Conservation (phyloP, 2,888 invertebrate species). For the Tinea trinotella region DNA sequence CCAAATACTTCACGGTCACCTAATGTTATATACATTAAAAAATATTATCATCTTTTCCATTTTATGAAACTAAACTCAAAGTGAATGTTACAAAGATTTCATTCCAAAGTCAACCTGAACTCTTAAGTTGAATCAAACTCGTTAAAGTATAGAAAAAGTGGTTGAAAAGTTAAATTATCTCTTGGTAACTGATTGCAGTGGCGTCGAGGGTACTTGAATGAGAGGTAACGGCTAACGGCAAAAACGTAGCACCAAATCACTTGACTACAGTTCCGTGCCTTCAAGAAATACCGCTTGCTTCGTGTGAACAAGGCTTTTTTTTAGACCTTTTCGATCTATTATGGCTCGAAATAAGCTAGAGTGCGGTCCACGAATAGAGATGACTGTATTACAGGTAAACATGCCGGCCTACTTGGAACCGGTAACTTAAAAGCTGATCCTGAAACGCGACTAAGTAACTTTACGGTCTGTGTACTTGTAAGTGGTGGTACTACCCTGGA, state of each 20-base stretch:
- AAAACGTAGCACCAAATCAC: neutral
- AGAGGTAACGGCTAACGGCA: neutral
- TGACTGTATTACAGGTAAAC: no score
- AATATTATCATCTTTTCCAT: no score
- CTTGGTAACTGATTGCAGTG: constrained; percentile 5
- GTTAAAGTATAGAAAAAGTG: constrained; percentile 12
- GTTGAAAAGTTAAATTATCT: constrained; percentile 2
- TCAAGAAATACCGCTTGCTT: constrained; percentile 8
- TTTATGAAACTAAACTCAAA: no score
- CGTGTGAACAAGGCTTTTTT: neutral
- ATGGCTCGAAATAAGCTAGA: no score
- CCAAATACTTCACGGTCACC: no score
- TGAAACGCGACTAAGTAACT: no score
- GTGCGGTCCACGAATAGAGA: no score
- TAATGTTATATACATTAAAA: no score
- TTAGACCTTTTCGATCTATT: neutral
- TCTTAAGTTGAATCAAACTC: neutral
- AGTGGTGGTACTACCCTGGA: no score
- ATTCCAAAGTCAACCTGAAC: neutral
- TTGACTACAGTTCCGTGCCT: neutral
- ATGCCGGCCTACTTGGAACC: no score
- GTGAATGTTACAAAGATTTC: constrained; percentile 14
- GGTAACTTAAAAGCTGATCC: no score
- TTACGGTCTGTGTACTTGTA: no score
- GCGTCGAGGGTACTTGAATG: constrained; percentile 15